Conservation (phyloP, 2,797 vertebrate genomes). For the Carapus acus region DNA sequence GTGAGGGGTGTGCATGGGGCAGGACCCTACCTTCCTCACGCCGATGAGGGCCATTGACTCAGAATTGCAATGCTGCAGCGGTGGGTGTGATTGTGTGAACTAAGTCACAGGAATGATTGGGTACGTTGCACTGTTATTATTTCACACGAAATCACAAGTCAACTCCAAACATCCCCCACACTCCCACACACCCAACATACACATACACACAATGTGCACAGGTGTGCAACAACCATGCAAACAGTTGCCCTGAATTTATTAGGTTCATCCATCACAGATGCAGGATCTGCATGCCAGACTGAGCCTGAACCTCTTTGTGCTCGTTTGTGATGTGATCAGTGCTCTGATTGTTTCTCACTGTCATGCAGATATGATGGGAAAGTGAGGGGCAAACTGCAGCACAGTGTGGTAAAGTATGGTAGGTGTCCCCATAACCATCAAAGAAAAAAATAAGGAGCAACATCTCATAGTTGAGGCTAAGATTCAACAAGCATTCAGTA, state of each 20-base stretch:
- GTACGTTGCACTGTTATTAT: conserved; percentile 33
- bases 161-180: too few species aligned
- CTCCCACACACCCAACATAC: too few species aligned
- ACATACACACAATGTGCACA: background rate
- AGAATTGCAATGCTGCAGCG: conserved; percentile 6
- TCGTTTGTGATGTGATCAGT: conserved; percentile 4
- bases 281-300: conserved; percentile 18
- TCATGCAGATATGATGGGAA: conserved; percentile 24
- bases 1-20: background rate
- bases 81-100: conserved; percentile 26
- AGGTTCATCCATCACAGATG: conserved; percentile 47
- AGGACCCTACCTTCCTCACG: background rate
- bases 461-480: too few species aligned
- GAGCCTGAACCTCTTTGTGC: conserved; percentile 14
- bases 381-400: too few species aligned
- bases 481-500: too few species aligned
- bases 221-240: conserved; percentile 5
- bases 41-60: conserved; percentile 5
- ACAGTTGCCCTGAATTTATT: conserved; percentile 43
- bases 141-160: conserved; percentile 29
- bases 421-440: too few species aligned
- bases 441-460: too few species aligned
- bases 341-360: conserved; percentile 21
- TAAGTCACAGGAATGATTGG: conserved; percentile 10
- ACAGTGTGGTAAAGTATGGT: too few species aligned